phyloP scores from a whole-genome alignment of 2,888 invertebrate genomes.

The Hemicrepidius hirtus region DNA sequence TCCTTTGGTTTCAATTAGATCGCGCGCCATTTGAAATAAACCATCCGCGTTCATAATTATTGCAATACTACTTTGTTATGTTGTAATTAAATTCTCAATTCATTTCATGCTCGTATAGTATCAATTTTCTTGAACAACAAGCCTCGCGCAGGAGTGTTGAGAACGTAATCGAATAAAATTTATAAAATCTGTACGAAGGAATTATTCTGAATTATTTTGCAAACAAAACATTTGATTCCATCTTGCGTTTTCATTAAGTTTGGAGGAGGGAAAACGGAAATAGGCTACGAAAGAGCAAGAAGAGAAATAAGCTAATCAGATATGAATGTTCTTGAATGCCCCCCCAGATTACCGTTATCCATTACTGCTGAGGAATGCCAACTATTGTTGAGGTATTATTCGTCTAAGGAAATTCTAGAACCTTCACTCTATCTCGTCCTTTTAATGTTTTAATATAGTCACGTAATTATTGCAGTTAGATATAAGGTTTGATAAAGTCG shows the following conservation, averaged over 20 bases:
- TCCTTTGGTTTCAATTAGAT: conserved; percentile 23
- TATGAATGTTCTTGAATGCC: conserved; percentile 44
- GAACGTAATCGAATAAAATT: background rate
- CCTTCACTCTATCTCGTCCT: conserved; percentile 15
- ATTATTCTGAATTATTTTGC: conserved; percentile 30
- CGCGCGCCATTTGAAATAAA: background rate
- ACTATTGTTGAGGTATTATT: conserved; percentile 40
- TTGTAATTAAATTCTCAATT: conserved; percentile 17
- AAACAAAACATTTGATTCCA: conserved; percentile 37
- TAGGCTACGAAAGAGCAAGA: conserved; percentile 33
- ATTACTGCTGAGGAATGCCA: conserved; percentile 40
- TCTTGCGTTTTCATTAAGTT: conserved; percentile 29
- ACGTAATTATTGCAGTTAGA: conserved; percentile 20
- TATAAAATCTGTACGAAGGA: conserved; percentile 8
- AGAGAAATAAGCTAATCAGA: conserved; percentile 47
- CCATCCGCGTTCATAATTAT: conserved; percentile 5
- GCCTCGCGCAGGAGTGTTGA: background rate
- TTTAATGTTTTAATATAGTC: conserved; percentile 30
- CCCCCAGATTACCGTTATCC: conserved; percentile 43
- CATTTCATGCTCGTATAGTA: conserved; percentile 1
- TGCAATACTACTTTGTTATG: conserved; percentile 16
- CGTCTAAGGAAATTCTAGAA: conserved; percentile 24
- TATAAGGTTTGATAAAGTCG: background rate
- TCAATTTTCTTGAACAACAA: background rate
- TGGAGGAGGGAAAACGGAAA: conserved; percentile 25